These are phyloP conservation scores for Otolemur garnettii DNA, from an alignment of 2,113 vertebrate species.

Conservation along the genomic window DNA sequence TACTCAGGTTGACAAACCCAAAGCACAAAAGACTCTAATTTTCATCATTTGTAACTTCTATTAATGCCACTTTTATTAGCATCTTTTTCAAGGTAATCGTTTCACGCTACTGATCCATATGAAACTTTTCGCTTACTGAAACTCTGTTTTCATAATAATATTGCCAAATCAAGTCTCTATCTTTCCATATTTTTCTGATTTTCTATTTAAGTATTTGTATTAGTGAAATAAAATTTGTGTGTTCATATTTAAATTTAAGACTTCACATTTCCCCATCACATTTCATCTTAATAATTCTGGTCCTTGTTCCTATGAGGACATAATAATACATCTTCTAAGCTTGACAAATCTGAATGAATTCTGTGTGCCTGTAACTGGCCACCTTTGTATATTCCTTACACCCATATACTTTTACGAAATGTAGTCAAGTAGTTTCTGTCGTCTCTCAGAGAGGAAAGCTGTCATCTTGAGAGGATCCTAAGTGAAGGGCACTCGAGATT, in stretches of 20 bases:
- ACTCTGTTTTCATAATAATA: conserved; percentile 46
- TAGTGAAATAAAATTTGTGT: neutral
- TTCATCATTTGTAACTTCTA: neutral
- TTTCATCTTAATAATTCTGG: conserved; percentile 7
- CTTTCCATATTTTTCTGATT: neutral
- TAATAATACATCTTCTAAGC: neutral
- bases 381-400: neutral
- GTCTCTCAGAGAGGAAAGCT: neutral
- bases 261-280: neutral
- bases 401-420: neutral
- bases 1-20: neutral
- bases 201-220: neutral
- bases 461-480: neutral
- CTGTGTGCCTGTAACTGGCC: neutral
- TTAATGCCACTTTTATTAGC: neutral
- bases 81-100: neutral
- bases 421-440: neutral
- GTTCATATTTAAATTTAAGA: neutral
- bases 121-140: conserved; percentile 2
- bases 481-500: neutral
- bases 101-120: neutral
- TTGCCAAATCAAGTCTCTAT: neutral
- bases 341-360: neutral
- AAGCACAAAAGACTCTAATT: neutral
- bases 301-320: neutral